These are phyloP conservation scores for Cephus nigrinus DNA, from an alignment of 2,888 invertebrate genomes.

Conservation along the genomic window DNA sequence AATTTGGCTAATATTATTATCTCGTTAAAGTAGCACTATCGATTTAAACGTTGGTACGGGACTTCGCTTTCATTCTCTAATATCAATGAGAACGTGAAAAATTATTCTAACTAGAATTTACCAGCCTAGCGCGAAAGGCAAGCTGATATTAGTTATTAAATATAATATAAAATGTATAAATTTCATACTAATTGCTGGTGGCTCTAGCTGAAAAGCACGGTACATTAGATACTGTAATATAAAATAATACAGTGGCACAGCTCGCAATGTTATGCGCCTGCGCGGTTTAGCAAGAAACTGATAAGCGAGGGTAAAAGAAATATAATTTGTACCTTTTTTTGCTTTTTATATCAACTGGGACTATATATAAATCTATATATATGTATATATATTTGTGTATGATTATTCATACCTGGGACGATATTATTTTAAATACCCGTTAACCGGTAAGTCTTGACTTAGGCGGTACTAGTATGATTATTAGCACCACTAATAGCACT, in stretches of 20 bases:
- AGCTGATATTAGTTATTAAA: not conserved
- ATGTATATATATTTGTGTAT: not conserved
- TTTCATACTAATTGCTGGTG: not conserved
- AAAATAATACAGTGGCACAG: not conserved
- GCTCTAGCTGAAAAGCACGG: not conserved
- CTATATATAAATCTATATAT: not conserved
- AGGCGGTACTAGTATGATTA: constrained; percentile 84
- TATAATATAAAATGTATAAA: not conserved
- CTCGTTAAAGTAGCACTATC: not conserved
- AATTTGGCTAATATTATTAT: not conserved
- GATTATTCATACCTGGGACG: not conserved
- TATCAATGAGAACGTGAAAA: not conserved
- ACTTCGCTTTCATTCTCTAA: not conserved
- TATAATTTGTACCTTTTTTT: not conserved
- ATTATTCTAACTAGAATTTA: not conserved
- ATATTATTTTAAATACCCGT: not conserved
- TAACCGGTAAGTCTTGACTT: constrained; percentile 47
- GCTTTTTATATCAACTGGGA: not conserved
- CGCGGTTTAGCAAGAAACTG: not conserved
- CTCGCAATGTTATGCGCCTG: not conserved
- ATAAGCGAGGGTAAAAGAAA: not conserved
- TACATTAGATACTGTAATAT: not conserved
- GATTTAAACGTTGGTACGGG: not conserved
- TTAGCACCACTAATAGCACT: constrained; percentile 85
- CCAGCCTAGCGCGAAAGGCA: not conserved